A percentile compares a stretch with the other conserved stretches of the same genome.
Evolutionary conservation across 2,888 invertebrate genomes (phyloP).

Genomic region (Apomyelois bistriatella): DNA sequence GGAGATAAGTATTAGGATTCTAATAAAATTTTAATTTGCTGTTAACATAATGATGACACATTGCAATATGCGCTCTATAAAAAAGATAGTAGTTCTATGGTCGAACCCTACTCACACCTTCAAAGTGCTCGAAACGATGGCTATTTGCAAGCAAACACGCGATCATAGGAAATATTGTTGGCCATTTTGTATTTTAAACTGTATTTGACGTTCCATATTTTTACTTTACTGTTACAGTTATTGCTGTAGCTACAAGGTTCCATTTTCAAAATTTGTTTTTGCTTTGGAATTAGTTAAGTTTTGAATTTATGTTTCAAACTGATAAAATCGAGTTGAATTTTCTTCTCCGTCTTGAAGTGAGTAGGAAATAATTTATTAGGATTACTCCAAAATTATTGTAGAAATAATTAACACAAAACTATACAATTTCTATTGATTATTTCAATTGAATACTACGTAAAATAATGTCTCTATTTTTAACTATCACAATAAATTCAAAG

Average conservation of each 20-base stretch:
- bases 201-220: conserved; percentile 5
- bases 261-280: not conserved
- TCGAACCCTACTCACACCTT: not conserved
- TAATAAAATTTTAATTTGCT: too few relatives aligned
- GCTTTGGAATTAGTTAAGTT: not conserved
- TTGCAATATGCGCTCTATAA: not conserved
- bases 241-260: not conserved
- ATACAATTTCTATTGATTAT: too few relatives aligned
- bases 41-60: too few relatives aligned
- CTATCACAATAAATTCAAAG: not conserved
- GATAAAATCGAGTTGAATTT: too few relatives aligned
- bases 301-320: too few relatives aligned
- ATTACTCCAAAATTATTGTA: too few relatives aligned
- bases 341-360: too few relatives aligned
- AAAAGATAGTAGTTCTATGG: not conserved
- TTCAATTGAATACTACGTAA: too few relatives aligned
- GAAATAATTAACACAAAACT: too few relatives aligned
- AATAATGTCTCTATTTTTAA: not conserved
- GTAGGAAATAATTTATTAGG: too few relatives aligned
- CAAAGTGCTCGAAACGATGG: conserved; percentile 6
- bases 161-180: conserved; percentile 10
- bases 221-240: not conserved
- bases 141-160: conserved; percentile 9
- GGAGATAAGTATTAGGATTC: too few relatives aligned
- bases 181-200: conserved; percentile 10